Base-by-base conservation (phyloP, 1,140 invertebrate species). In the Leucophenga varia region DNA sequence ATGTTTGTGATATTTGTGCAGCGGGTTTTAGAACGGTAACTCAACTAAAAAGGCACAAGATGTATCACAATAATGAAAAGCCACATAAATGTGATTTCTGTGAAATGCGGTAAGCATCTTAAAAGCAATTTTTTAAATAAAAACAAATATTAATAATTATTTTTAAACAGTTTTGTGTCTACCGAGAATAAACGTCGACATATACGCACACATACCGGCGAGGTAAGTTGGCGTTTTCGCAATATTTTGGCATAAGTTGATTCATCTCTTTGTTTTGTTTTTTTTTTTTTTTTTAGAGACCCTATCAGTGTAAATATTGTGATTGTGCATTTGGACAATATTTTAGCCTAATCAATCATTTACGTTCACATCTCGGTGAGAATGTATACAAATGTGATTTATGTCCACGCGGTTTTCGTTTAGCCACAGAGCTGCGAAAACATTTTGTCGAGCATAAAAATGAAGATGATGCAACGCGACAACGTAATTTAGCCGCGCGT, bases 1-100 rank as follows among this genome's bases (percentile, higher is more conserved):
- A 83, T 58, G 80, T 84, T n/a, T 89, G 87, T 68, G 79, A 82
- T 21, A 79, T 84, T 3, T 89, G 87, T 54, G 84, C 83, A 22
- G 80, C 85, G 31, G 77, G 81, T 2, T 88, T 90, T 65, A 86
- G 84, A 0, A 87, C 86, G 52, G 79, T 82, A 6, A 85, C 83
- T 61, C 86, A 80, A 0, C 78, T 80, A 68, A 88, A 78, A 58
- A 83, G 82, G 17, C 81, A 83, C 52, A 75, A 75, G 63, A 65
- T 77, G 39, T 80, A 79, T 16, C 82, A 85, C 56, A 83, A 80
- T 10, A 81, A 81, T 19, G 81, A 83, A 61, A 82, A 82, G 53
- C 82, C 83, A 0, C 82, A 81, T 55, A 55, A 70, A 43, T 77
- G 76, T 51, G 67, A 65, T 34, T 68, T 60, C 53, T 78, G 76